Base-by-base conservation (phyloP, 2,113 vertebrate species). In the Erythrolamprus reginae region DNA sequence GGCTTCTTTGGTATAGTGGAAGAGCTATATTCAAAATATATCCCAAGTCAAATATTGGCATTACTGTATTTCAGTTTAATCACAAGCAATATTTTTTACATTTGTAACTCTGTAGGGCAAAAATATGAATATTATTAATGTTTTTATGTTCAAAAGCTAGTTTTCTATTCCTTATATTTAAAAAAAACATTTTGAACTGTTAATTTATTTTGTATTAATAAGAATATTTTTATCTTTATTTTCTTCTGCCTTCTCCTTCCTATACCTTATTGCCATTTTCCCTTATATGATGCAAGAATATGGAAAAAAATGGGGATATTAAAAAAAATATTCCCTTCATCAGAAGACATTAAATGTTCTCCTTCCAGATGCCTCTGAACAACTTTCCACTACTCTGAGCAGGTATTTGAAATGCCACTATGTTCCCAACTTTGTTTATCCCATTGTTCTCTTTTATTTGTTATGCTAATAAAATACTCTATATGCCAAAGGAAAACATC, bases 11-110 rank as follows among this genome's bases (percentile, higher is more conserved):
- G 58, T 1, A 61, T 56, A 85, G 90, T 56, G 70, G 87, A 9
- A 48, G 58, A 48, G 33, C n/a, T 65, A 38, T 92, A 86, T 84
- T 84, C 26, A 87, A 90, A 48, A 70, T n/a, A 26, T 88, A 50
- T 50, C 82, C 92, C 3, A 52, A 38, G 12, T 90, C 83, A 90
- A 28, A 86, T 38, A 51, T 61, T 33, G 82, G 48, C 90, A 93
- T 61, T 90, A n/a, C n/a, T n/a, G n/a, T n/a, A 51, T n/a, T 92
- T 92, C 77, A 55, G 5, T 53, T 89, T 94, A 70, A 86, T 28
- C 58, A 47, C 84, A 92, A 38, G 13, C 90, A 88, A 92, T 55
- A 38, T 10, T 0, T 92, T 65, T 28, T 48, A 10, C 87, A 56
- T 2, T 58, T 89, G 38, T 28, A 51, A 15, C 82, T 0, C 0